These are phyloP conservation scores for Helarctos malayanus DNA, from an alignment of 2,797 vertebrate genomes.

Conservation along the genomic window DNA sequence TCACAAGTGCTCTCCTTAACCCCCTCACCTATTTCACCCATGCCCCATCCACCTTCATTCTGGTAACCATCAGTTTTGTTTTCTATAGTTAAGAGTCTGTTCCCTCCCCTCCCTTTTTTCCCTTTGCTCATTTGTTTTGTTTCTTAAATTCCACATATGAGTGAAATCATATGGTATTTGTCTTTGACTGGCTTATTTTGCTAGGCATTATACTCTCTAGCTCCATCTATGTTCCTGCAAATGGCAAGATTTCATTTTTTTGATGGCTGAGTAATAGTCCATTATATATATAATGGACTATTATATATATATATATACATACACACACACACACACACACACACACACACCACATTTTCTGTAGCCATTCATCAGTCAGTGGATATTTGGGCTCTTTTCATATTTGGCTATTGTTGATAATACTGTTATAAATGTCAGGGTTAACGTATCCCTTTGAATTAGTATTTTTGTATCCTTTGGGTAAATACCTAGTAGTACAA, in stretches of 20 bases:
- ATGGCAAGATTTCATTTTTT: not conserved
- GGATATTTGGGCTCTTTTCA: too few relatives aligned
- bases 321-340: too few relatives aligned
- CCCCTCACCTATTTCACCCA: not conserved
- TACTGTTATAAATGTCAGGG: too few relatives aligned
- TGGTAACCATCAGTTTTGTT: not conserved
- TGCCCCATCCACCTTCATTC: not conserved
- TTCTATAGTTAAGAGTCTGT: not conserved
- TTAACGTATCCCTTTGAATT: too few relatives aligned
- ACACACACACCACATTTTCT: too few relatives aligned
- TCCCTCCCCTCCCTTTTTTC: not conserved
- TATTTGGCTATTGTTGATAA: too few relatives aligned
- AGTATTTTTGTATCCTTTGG: too few relatives aligned
- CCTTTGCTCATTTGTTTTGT: not conserved
- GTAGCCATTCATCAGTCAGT: too few relatives aligned
- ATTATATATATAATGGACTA: not conserved
- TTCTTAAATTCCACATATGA: not conserved
- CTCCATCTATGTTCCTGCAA: not conserved
- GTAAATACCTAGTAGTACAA: too few relatives aligned
- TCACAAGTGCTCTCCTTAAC: not conserved
- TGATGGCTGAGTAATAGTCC: not conserved
- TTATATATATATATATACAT: not conserved
- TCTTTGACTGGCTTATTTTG: not conserved
- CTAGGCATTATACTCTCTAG: not conserved
- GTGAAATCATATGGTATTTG: not conserved